Percentiles rank a stretch among this genome's conserved stretches.
These are phyloP conservation scores for Rallus limicola DNA, from an alignment of 2,113 vertebrate genomes.

Conservation along the genomic window DNA sequence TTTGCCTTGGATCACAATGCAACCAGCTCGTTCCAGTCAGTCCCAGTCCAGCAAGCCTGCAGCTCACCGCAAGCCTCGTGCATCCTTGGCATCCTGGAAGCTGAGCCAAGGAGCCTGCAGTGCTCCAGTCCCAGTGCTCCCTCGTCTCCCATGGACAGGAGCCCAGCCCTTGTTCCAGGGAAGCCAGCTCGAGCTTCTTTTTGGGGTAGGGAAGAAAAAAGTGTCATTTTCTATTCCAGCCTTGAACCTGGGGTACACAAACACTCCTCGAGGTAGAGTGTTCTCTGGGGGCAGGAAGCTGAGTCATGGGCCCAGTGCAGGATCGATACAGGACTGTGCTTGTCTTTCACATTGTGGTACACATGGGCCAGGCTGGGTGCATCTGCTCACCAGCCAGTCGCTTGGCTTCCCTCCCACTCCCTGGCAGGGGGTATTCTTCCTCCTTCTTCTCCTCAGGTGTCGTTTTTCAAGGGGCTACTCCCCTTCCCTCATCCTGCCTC, in stretches of 20 bases:
- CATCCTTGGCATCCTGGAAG: not conserved
- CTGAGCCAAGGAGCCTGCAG: not conserved
- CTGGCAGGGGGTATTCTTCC: accelerated
- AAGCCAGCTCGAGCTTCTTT: not conserved
- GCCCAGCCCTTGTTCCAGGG: not conserved
- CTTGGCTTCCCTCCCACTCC: not conserved
- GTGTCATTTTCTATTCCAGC: not conserved
- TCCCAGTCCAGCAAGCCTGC: not conserved
- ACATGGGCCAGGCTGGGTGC: accelerated
- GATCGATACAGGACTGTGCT: not conserved
- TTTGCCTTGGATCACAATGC: not conserved
- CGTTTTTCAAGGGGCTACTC: not conserved
- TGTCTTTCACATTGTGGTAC: not conserved
- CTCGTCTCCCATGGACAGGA: not conserved
- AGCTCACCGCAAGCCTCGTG: not conserved
- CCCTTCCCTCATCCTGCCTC: not conserved
- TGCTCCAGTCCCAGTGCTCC: not conserved
- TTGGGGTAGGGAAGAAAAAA: not conserved
- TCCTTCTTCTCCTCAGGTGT: not conserved
- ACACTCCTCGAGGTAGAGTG: not conserved
- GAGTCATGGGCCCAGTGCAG: not conserved
- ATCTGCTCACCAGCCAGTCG: not conserved
- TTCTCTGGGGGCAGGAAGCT: not conserved
- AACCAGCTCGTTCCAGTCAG: not conserved
- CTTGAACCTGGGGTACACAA: not conserved